Percentiles rank a stretch among this genome's conserved stretches.
phyloP scores from a whole-genome alignment of 2,797 vertebrate genomes.

The Cryptoblepharus egeriae region DNA sequence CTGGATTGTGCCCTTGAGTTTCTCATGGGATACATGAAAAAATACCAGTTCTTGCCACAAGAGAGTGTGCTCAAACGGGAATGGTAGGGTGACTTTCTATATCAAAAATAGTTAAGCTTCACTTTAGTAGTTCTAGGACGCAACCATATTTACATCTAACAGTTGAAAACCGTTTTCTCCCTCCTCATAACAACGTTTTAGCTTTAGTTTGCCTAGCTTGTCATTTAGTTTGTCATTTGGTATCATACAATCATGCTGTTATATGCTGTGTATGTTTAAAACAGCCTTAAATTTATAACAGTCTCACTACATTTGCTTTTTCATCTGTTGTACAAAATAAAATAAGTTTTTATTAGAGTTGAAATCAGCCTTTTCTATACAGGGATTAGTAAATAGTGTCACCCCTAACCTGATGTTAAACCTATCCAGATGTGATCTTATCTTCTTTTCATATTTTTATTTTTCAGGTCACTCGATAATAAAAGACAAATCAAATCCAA shows the following conservation, averaged over 20 bases:
- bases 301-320: too few relatives aligned
- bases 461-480: slow-evolving; percentile 81
- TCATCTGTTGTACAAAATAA: too few relatives aligned
- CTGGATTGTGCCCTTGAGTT: too few relatives aligned
- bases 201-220: slow-evolving; percentile 1
- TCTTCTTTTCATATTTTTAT: slow-evolving; percentile 62
- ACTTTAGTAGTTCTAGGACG: background rate
- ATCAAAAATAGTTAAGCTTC: background rate
- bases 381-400: slow-evolving; percentile 33
- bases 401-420: slow-evolving; percentile 9
- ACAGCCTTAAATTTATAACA: background rate
- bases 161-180: slow-evolving; percentile 15
- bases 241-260: background rate
- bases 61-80: background rate
- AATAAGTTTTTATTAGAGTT: too few relatives aligned
- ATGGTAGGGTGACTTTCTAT: background rate
- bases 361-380: slow-evolving; percentile 5
- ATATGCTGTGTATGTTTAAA: background rate
- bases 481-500: slow-evolving; percentile 70
- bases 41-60: background rate
- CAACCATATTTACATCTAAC: background rate
- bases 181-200: background rate
- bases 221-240: slow-evolving; percentile 1
- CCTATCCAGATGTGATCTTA: slow-evolving; percentile 59
- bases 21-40: background rate